Evolutionary conservation across 2,797 vertebrate genomes (phyloP).

Genomic region (Falco berigora): DNA sequence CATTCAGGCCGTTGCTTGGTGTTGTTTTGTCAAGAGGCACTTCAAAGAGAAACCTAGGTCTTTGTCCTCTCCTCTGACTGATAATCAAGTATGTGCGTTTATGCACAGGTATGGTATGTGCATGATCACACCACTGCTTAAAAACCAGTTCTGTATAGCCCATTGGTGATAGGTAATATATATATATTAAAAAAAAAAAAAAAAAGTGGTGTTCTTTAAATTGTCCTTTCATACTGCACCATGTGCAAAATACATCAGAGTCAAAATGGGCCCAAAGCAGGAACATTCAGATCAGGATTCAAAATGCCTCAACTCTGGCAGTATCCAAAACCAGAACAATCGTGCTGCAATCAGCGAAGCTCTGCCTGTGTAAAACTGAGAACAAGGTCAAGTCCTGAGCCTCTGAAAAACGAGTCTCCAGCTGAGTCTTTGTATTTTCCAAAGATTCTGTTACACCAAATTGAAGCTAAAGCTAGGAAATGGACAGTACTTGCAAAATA

Average conservation of each 20-base stretch:
- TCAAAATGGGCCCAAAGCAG: not conserved
- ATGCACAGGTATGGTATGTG: not conserved
- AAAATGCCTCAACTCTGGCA: not conserved
- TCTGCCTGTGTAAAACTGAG: not conserved
- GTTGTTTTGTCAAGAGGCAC: not conserved
- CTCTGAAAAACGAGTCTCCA: slow-evolving; percentile 41
- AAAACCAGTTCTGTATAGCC: not conserved
- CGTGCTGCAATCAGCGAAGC: not conserved
- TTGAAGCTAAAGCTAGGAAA: slow-evolving; percentile 26
- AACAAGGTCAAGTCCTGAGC: slow-evolving; percentile 45
- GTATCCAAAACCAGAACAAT: slow-evolving; percentile 17
- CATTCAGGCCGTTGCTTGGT: not conserved
- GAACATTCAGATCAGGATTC: not conserved
- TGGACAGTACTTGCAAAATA: not conserved
- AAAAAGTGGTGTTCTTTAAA: not conserved
- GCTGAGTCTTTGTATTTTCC: slow-evolving; percentile 48
- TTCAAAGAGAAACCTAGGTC: not conserved
- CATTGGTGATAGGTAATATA: not conserved
- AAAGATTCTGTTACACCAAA: slow-evolving; percentile 19
- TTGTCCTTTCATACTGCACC: not conserved
- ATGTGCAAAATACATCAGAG: not conserved
- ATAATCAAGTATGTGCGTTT: not conserved
- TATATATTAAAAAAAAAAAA: not conserved
- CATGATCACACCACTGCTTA: not conserved
- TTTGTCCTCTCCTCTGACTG: not conserved